Evolutionary conservation across 2,113 vertebrate species (phyloP).

Genomic region (Epinephelus moara): DNA sequence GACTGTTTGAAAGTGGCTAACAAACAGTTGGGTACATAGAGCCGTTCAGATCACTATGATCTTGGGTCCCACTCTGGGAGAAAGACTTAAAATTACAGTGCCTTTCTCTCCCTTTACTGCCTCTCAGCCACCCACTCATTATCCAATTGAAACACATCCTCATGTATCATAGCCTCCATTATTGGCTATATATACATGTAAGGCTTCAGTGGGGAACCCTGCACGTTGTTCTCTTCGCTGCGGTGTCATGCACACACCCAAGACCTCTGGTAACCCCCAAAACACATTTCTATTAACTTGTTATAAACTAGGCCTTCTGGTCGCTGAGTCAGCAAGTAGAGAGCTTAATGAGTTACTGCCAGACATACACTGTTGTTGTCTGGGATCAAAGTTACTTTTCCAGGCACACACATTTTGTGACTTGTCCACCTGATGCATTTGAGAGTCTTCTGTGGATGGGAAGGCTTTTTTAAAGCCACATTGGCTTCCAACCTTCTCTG

Average conservation of each 20-base stretch:
- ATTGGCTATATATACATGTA: constrained; percentile 75
- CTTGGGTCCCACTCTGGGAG: constrained; percentile 53
- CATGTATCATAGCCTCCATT: constrained; percentile 70
- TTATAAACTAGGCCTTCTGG: background rate
- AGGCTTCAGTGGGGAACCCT: constrained; percentile 42
- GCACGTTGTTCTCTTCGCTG: constrained; percentile 29
- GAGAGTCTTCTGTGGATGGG: constrained; percentile 30
- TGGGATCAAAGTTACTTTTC: background rate
- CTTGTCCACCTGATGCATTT: constrained; percentile 42
- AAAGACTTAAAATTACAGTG: constrained; percentile 80
- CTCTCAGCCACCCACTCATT: constrained; percentile 82
- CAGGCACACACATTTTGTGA: constrained; percentile 2
- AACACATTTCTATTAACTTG: constrained; percentile 9
- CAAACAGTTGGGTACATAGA: constrained; percentile 69
- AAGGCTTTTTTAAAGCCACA: constrained; percentile 40
- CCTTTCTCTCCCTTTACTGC: constrained; percentile 73
- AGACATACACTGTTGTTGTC: background rate
- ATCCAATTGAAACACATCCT: constrained; percentile 79
- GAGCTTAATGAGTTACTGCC: constrained; percentile 55
- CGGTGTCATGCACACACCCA: constrained; percentile 29
- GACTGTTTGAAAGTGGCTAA: constrained; percentile 72
- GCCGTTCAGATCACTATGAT: constrained; percentile 80
- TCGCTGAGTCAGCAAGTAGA: constrained; percentile 42
- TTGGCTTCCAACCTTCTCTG: constrained; percentile 38
- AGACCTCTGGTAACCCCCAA: constrained; percentile 44